phyloP scores from a whole-genome alignment of 2,888 invertebrate species.

The Torymus tubicola region DNA sequence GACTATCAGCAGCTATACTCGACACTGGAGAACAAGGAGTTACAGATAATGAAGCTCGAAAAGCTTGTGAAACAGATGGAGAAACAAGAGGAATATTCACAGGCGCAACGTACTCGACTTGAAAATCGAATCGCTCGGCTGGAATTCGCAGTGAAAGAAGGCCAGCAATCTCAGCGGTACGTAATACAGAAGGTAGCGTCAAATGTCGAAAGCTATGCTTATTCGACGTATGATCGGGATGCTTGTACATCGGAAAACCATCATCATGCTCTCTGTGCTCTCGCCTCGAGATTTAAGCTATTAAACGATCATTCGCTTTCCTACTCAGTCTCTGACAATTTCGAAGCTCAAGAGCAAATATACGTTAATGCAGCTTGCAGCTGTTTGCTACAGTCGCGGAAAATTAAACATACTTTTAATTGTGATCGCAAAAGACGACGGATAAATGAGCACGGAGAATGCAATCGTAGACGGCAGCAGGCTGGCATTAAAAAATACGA shows the following conservation, averaged over 20 bases:
- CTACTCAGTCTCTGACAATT: background rate
- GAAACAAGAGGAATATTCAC: constrained; percentile 79
- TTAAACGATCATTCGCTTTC: too few relatives aligned
- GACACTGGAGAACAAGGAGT: constrained; percentile 79
- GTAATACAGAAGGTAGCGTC: constrained; percentile 57
- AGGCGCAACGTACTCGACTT: constrained; percentile 80
- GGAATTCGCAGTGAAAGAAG: constrained; percentile 77
- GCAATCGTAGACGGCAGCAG: background rate
- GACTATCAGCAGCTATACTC: constrained; percentile 78
- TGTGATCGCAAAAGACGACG: background rate
- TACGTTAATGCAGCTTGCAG: background rate
- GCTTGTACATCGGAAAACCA: too few relatives aligned
- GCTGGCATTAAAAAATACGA: background rate
- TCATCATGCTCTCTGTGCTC: too few relatives aligned
- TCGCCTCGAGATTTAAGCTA: too few relatives aligned
- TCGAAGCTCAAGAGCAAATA: background rate
- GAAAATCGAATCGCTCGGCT: constrained; percentile 80
- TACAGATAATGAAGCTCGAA: constrained; percentile 79
- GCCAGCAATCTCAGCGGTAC: constrained; percentile 68
- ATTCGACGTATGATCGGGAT: too few relatives aligned
- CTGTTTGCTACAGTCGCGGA: too few relatives aligned
- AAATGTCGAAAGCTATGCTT: too few relatives aligned
- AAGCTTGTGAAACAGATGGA: constrained; percentile 79
- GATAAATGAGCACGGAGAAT: background rate
- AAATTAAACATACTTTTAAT: too few relatives aligned